Evolutionary conservation across 1,140 invertebrate genomes (phyloP), one percentile per base, ranked within the genome.

Genomic region (Galendromus occidentalis): DNA sequence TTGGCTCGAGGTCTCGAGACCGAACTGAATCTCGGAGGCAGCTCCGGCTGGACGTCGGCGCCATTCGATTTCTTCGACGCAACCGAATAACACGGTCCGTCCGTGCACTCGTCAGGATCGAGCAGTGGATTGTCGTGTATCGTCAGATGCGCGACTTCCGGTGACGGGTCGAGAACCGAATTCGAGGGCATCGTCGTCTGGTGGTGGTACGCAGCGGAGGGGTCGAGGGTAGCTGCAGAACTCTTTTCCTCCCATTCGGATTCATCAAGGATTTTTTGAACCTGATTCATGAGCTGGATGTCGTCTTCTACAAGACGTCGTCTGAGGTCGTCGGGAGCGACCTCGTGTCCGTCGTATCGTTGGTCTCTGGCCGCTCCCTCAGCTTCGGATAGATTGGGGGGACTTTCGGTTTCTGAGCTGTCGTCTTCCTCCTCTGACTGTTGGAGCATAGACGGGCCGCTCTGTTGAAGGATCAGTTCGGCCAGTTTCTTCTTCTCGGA

Each of bases 111-210:
- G 33, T 59, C 51, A 39, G 33, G 4, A 33, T 59, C 51, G 14
- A 59, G 25, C 12, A 59, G 22, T 2, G 51, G 51, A 22, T 59
- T 59, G 20, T 59, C 51, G 25, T 59, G 51, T 29, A 59, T 59
- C 25, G 25, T 59, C 14, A 59, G 51, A 9, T 59, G 51, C 14
- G 51, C 51, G 14, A 59, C 51, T 4, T 59, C 51, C 25, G 51
- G 51, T 25, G 51, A 59, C 9, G 51, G 51, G 25, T 59, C 51
- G 14, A 59, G 51, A 25, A 59, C 51, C 14, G 51, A 59, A 59
- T 59, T 59, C 25, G 51, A 59, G 25, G 51, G 51, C 51, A 59
- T 59, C 51, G 51, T 59, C 51, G 51, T 59, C 51, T 59, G 51
- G 33, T 59, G 51, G 51, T 59, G 51, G 22, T 59, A 59, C 22